These are phyloP conservation scores for Corythornis vintsioides DNA, from an alignment of 2,113 vertebrate species.

Conservation along the genomic window DNA sequence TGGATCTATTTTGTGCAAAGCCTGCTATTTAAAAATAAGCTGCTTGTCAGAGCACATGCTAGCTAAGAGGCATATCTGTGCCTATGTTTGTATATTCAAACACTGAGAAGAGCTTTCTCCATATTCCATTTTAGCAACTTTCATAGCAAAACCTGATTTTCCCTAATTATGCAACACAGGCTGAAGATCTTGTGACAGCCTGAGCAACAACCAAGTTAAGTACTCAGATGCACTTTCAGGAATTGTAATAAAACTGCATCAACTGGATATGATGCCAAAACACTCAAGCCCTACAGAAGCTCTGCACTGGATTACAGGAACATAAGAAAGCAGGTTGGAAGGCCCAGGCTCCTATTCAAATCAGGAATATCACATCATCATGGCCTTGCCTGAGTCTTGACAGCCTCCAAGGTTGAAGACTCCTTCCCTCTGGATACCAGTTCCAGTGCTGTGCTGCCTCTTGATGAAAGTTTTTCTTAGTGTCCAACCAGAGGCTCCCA, in stretches of 20 bases:
- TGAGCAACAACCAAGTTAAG: not conserved
- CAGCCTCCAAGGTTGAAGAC: not conserved
- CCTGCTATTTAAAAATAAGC: not conserved
- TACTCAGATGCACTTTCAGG: not conserved
- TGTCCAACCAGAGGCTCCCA: not conserved
- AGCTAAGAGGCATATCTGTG: not conserved
- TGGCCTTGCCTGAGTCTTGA: not conserved
- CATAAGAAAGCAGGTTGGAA: not conserved
- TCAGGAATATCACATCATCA: not conserved
- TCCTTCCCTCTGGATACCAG: not conserved
- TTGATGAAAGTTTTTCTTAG: not conserved
- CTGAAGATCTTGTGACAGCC: not conserved
- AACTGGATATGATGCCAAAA: not conserved
- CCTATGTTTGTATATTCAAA: not conserved
- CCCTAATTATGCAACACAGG: not conserved
- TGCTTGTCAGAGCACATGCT: not conserved
- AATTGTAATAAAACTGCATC: not conserved
- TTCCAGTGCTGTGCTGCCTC: not conserved
- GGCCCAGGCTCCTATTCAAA: not conserved
- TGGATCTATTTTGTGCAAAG: not conserved
- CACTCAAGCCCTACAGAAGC: not conserved
- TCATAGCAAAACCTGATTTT: not conserved
- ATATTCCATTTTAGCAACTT: not conserved
- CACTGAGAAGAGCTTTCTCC: not conserved
- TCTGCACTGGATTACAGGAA: not conserved